Conservation (phyloP, 2,797 vertebrate species). For the Enteromius radiatus region DNA sequence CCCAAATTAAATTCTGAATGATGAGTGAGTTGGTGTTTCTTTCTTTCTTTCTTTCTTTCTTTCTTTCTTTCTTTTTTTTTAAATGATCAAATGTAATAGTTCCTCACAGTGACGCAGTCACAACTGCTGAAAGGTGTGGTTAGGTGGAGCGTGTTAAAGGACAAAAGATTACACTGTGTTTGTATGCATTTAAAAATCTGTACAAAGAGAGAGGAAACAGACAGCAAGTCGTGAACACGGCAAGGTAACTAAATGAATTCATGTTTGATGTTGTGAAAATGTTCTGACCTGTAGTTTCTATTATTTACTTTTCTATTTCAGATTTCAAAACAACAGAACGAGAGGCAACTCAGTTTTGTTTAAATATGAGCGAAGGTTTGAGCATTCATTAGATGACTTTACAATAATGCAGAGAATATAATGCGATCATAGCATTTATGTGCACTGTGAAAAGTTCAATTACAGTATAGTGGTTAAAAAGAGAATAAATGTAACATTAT, state of each 20-base stretch:
- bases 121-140: not conserved
- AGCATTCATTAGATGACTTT: not conserved
- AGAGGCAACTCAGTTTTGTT: not conserved
- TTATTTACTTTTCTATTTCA: not conserved
- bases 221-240: not conserved
- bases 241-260: not conserved
- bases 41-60: not conserved
- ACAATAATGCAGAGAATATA: not conserved
- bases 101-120: not conserved
- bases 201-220: not conserved
- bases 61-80: not conserved
- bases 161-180: not conserved
- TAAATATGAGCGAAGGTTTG: not conserved
- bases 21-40: not conserved
- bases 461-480: not conserved
- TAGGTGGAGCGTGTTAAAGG: not conserved
- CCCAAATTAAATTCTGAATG: not conserved
- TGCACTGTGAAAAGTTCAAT: not conserved
- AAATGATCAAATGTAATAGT: not conserved
- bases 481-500: not conserved
- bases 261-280: not conserved
- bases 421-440: not conserved
- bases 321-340: not conserved
- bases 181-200: not conserved
- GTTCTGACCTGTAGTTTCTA: not conserved